Evolutionary conservation across 2,888 invertebrate species (phyloP), one percentile per base, ranked within the genome.

Genomic region (Macrosoma leucophasiata): DNA sequence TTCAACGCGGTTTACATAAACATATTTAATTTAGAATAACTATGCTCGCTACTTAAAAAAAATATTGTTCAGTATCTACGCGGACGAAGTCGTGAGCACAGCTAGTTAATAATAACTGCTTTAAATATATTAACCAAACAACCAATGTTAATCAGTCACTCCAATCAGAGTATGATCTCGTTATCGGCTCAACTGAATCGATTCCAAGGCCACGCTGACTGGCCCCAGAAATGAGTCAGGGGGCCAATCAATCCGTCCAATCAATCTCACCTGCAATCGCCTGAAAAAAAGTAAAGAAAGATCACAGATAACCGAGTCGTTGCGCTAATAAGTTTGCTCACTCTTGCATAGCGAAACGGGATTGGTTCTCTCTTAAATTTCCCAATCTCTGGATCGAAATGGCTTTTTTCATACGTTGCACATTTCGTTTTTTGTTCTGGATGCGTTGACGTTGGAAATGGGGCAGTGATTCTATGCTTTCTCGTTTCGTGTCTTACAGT

Each of bases 291-390:
- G 76, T 68, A 74, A 76, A 75, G 67, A 56, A 73, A 66, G 56
- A 58, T 59, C 55, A 46, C 51, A 52, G 57, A 64, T 65, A 62
- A 59, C 63, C 59, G 55, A 52, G 54, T 54, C 55, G 43, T 51
- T 48, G 55, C 58, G 74, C 73, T 77, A 77, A 78, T 77, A 75
- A 78, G 76, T 77, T 75, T 77, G 77, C 70, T 66, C 81, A 62
- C 75, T 79, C 75, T 79, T 75, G 77, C 82, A 79, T 76, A 65
- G 61, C 66, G 58, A 54, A 66, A 52, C 73, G 72, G 70, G 76
- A 77, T 76, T 72, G 75, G 63, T 62, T 67, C 52, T 47, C 58
- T 61, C 60, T 63, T 63, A 64, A 65, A 67, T 66, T 70, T 67
- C 63, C 57, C 72, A 71, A 71, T 74, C 70, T 69, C 48, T 58